phyloP scores from a whole-genome alignment of 2,888 invertebrate genomes.

The Cryptocephalus primarius region DNA sequence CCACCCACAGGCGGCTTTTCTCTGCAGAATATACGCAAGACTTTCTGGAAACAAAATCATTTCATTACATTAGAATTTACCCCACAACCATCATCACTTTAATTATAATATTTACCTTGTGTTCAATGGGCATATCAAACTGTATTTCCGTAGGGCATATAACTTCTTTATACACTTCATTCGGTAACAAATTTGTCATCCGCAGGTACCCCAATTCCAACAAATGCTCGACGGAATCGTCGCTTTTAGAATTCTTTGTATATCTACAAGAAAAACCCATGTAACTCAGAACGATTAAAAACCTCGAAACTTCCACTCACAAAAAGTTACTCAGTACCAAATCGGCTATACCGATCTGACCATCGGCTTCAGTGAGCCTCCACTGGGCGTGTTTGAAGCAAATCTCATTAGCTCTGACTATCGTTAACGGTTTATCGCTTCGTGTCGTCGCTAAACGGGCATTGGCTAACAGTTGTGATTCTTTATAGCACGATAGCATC shows the following conservation, averaged over 20 bases:
- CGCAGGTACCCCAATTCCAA: constrained; percentile 92
- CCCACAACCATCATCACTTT: too few species aligned
- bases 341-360: constrained; percentile 95
- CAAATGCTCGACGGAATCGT: constrained; percentile 95
- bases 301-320: constrained; percentile 37
- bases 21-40: constrained; percentile 87
- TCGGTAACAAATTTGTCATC: constrained; percentile 89
- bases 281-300: background rate
- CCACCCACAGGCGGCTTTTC: constrained; percentile 98
- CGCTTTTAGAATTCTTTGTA: constrained; percentile 90
- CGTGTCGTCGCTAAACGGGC: constrained; percentile 52
- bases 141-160: constrained; percentile 68
- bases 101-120: constrained; percentile 46
- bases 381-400: constrained; percentile 98
- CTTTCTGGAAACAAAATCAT: constrained; percentile 42
- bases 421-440: constrained; percentile 60
- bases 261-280: constrained; percentile 47
- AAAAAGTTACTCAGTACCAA: constrained; percentile 90
- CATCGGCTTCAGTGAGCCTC: constrained; percentile 95
- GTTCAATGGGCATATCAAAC: constrained; percentile 82
- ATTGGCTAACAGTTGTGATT: constrained; percentile 53
- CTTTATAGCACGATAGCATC: constrained; percentile 88
- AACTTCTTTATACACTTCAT: constrained; percentile 87
- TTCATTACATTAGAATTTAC: background rate
- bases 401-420: constrained; percentile 82